A percentile compares a stretch with the other conserved stretches of the same genome.
These are phyloP conservation scores for Mola mola DNA, from an alignment of 2,113 vertebrate genomes.

Conservation along the genomic window DNA sequence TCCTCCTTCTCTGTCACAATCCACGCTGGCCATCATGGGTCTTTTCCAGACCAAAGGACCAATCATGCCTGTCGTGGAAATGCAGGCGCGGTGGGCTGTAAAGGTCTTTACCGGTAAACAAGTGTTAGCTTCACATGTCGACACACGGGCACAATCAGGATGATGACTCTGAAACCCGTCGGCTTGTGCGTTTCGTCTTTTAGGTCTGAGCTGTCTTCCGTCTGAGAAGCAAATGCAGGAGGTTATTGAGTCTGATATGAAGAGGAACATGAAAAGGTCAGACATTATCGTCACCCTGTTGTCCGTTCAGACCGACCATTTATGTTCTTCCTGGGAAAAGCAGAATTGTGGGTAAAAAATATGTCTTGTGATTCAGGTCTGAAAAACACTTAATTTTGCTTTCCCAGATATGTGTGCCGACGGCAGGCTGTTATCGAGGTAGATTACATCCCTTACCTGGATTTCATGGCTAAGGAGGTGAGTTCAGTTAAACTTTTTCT, in stretches of 20 bases:
- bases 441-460: conserved; percentile 83
- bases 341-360: background rate
- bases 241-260: conserved; percentile 77
- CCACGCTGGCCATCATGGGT: conserved; percentile 88
- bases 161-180: background rate
- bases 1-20: conserved; percentile 81
- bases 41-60: conserved; percentile 84
- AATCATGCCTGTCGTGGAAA: conserved; percentile 86
- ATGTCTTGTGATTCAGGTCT: background rate
- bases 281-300: background rate
- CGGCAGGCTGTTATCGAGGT: conserved; percentile 73
- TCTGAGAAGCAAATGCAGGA: conserved; percentile 78
- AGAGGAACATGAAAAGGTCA: conserved; percentile 77
- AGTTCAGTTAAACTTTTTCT: conserved; percentile 7
- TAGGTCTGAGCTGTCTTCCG: conserved; percentile 82
- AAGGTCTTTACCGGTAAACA: conserved; percentile 87
- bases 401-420: conserved; percentile 48
- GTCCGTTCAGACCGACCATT: background rate
- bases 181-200: conserved; percentile 18
- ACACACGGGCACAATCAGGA: background rate
- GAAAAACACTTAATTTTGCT: background rate
- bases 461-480: conserved; percentile 81
- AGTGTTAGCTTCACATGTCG: background rate
- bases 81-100: conserved; percentile 91
- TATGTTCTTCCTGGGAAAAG: background rate